These are phyloP conservation scores for Hydrozoanthus gracilis DNA, from an alignment of 92 coral and sea anemone genomes.

Conservation along the genomic window DNA sequence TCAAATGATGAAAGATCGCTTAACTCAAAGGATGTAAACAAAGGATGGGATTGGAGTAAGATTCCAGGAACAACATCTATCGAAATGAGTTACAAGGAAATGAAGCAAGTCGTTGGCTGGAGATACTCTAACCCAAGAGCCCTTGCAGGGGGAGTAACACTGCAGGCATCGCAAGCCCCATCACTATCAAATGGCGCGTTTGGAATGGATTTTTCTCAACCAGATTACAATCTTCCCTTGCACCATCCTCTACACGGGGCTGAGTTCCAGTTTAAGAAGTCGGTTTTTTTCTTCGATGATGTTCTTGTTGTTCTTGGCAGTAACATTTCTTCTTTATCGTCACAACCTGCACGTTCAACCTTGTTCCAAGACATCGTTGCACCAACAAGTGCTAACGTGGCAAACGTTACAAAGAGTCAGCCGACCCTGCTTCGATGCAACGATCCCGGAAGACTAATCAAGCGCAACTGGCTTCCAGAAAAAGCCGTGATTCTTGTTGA, in stretches of 20 bases:
- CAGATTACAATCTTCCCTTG: background rate
- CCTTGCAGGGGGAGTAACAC: slow-evolving; percentile 57
- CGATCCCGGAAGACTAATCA: slow-evolving; percentile 22
- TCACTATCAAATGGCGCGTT: slow-evolving; percentile 55
- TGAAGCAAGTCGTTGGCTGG: slow-evolving; percentile 29
- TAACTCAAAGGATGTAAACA: slow-evolving; percentile 42
- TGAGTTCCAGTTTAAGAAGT: slow-evolving; percentile 51
- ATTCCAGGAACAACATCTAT: slow-evolving; percentile 57
- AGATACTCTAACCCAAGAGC: slow-evolving; percentile 40
- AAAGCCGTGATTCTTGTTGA: slow-evolving; percentile 27
- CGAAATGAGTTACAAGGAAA: background rate
- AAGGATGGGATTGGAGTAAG: slow-evolving; percentile 56
- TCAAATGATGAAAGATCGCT: slow-evolving; percentile 46
- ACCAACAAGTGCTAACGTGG: background rate
- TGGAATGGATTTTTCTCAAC: slow-evolving; percentile 51
- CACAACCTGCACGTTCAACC: slow-evolving; percentile 13
- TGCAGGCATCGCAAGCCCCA: background rate
- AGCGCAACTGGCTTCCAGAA: slow-evolving; percentile 1
- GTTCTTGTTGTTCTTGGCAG: slow-evolving; percentile 46
- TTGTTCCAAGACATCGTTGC: slow-evolving; percentile 24
- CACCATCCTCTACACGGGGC: slow-evolving; percentile 34
- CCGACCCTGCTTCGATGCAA: slow-evolving; percentile 21
- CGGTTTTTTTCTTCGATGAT: slow-evolving; percentile 56
- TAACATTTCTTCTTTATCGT: slow-evolving; percentile 25
- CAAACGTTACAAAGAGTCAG: background rate